Evolutionary conservation across 23 tunicate species (phyloP).

Genomic region (Aplidium turbinatum): DNA sequence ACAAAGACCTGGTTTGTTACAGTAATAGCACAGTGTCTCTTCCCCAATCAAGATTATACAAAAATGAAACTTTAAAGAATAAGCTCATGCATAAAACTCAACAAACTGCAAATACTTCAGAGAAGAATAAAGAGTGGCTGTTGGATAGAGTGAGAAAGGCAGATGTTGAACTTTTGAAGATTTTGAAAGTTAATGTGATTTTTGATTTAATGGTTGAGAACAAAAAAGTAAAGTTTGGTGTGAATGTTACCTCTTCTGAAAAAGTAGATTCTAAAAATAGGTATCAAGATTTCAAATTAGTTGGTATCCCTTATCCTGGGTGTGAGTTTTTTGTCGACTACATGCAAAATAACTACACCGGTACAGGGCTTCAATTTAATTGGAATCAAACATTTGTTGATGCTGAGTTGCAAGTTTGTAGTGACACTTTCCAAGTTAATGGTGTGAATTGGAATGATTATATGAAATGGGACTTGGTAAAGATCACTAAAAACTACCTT

Average conservation of each 20-base stretch:
- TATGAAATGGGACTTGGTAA: conserved; percentile 80
- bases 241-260: conserved; percentile 94
- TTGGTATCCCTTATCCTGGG: conserved; percentile 93
- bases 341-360: conserved; percentile 57
- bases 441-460: conserved; percentile 76
- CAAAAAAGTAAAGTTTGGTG: conserved; percentile 80
- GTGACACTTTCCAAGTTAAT: conserved; percentile 36
- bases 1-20: background rate
- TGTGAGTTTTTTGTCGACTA: conserved; percentile 94
- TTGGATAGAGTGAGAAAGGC: conserved; percentile 90
- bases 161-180: conserved; percentile 62
- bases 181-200: conserved; percentile 59
- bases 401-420: conserved; percentile 76
- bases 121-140: conserved; percentile 75
- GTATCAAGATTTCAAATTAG: conserved; percentile 58
- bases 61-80: conserved; percentile 7
- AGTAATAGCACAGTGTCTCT: too few species aligned
- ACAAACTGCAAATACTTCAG: conserved; percentile 14
- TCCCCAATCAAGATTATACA: too few species aligned
- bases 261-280: conserved; percentile 77
- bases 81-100: conserved; percentile 12
- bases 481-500: conserved; percentile 81
- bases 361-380: conserved; percentile 68
- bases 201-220: conserved; percentile 97
- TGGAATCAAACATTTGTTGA: conserved; percentile 84